phyloP scores from a whole-genome alignment of 2,888 invertebrate genomes.

The Volucella zonaria region DNA sequence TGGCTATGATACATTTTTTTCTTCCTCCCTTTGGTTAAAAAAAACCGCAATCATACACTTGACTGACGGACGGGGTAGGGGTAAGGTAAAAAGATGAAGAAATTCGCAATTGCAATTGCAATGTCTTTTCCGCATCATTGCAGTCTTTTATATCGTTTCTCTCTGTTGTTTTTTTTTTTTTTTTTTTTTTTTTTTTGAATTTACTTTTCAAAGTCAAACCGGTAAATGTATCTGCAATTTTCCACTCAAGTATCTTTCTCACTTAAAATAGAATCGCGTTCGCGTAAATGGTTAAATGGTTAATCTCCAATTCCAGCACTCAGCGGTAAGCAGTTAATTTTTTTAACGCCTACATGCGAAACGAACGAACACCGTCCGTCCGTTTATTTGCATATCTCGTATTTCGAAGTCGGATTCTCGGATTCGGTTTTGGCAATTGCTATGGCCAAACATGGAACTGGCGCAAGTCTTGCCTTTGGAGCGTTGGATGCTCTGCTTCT shows the following conservation, averaged over 20 bases:
- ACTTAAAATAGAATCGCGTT: constrained; percentile 3
- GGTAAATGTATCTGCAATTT: constrained; percentile 20
- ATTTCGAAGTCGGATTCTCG: background rate
- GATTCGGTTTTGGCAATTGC: background rate
- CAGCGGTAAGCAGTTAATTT: constrained; percentile 11
- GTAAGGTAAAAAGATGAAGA: background rate
- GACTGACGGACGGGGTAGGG: constrained; percentile 11
- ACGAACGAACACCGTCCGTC: too few relatives aligned
- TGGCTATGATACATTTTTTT: constrained; percentile 16
- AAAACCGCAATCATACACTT: constrained; percentile 46
- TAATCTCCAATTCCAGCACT: constrained; percentile 17
- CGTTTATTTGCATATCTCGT: constrained; percentile 44
- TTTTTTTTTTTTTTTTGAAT: constrained; percentile 3
- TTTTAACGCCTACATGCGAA: constrained; percentile 36
- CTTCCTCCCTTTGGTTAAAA: background rate
- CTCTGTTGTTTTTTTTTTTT: constrained; percentile 1
- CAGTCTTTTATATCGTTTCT: constrained; percentile 5
- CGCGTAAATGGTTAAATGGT: constrained; percentile 1
- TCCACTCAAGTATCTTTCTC: constrained; percentile 27
- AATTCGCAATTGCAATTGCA: background rate
- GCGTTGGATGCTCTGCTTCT: background rate
- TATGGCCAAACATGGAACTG: constrained; percentile 36
- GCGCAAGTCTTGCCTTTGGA: constrained; percentile 2
- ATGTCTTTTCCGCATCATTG: constrained; percentile 1
- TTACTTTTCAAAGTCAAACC: constrained; percentile 11